Base-by-base conservation (phyloP, 2,113 vertebrate genomes). In the Leptobrachium ailaonicum region DNA sequence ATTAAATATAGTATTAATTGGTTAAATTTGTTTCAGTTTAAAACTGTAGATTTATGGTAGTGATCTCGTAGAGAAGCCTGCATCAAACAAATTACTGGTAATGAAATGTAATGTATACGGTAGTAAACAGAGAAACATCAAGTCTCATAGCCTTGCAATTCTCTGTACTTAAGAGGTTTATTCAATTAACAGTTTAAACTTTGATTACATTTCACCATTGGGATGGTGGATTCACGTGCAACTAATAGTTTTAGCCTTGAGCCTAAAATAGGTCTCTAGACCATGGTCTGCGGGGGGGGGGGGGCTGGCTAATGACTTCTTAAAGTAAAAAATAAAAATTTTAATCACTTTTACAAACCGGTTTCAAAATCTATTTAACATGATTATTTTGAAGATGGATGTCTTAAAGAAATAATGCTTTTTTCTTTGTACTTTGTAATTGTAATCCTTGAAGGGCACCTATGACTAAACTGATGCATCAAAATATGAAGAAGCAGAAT, bases 181-280 rank as follows among this genome's bases (percentile, higher is more conserved):
- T 92, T 92, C 86, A 90, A 90, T 92, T 90, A 92, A 87, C 88
- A 84, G 56, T 88, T 93, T 88, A 89, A 85, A 89, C 85, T 88
- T 88, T 84, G 88, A 82, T 92, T 87, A 73, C 87, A 82, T 88
- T 89, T 90, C 83, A 50, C 85, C 83, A 32, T 88, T 87, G 83
- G 76, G 8, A 80, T 42, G 81, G 82, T 70, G 85, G 87, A 90
- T 88, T 83, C 85, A 88, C 71, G 71, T 42, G 77, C 85, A 74
- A 87, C 86, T 88, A 87, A 88, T 87, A 82, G 79, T 85, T 87
- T 85, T 85, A 84, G 84, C 68, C 84, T 64, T 58, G 20, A 44
- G 72, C 53, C 62, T 70, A 70, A 56, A 63, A n/a, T 66, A 47
- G 43, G 32, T 47, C 44, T 40, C 67, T 14, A 2, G 56, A 77